A percentile compares a stretch with the other conserved stretches of the same genome.
Conservation (phyloP, 2,888 invertebrate genomes). For the Synanthedon tipuliformis region DNA sequence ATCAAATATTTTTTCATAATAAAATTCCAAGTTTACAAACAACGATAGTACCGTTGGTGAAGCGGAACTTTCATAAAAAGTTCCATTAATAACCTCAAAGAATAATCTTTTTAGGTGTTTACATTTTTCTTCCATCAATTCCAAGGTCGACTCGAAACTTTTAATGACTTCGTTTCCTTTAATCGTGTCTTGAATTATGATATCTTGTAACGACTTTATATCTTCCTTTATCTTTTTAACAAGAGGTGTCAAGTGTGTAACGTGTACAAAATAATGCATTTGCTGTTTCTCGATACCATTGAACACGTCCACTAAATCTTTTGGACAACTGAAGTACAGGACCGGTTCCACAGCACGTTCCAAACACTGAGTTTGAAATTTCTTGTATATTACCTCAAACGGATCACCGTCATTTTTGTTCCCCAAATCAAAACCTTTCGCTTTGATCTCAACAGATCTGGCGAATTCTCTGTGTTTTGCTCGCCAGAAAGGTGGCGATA, state of each 20-base stretch:
- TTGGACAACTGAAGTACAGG: conserved; percentile 68
- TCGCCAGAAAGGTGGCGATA: conserved; percentile 75
- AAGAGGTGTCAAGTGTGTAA: conserved; percentile 67
- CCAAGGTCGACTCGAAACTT: conserved; percentile 28
- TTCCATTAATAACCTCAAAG: conserved; percentile 62
- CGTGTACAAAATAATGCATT: conserved; percentile 71
- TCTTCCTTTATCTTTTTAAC: conserved; percentile 55
- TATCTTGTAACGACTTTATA: conserved; percentile 50
- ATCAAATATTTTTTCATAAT: conserved; percentile 70
- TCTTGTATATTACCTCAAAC: conserved; percentile 46
- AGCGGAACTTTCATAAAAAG: conserved; percentile 69
- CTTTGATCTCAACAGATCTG: conserved; percentile 52
- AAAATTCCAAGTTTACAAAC: conserved; percentile 72
- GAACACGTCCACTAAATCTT: conserved; percentile 69
- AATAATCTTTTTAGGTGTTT: conserved; percentile 63
- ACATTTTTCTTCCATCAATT: conserved; percentile 62
- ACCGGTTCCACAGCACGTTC: conserved; percentile 41
- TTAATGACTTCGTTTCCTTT: conserved; percentile 28
- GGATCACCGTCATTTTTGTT: conserved; percentile 43
- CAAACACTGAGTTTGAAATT: conserved; percentile 57
- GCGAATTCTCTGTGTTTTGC: conserved; percentile 62
- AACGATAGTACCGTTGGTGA: conserved; percentile 69
- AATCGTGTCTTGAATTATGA: conserved; percentile 36
- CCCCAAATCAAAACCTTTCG: conserved; percentile 51
- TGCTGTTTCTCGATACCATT: conserved; percentile 73